Conservation (phyloP, 1,140 invertebrate genomes). For the Platyscapa corneri region DNA sequence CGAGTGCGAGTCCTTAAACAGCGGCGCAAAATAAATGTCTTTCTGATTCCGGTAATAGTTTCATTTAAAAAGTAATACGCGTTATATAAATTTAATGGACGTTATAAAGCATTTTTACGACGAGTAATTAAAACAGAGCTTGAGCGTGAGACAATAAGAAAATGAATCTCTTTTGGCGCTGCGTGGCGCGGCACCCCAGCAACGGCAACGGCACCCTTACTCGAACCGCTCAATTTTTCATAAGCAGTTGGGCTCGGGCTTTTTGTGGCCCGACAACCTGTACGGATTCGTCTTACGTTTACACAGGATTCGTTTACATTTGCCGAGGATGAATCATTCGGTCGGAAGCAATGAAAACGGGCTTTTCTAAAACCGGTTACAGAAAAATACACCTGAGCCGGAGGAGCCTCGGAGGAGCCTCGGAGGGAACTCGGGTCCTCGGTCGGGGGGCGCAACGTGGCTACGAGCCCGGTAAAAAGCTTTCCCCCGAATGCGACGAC, state of each 20-base stretch:
- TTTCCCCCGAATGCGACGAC: not conserved
- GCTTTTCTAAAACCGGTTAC: slow-evolving; percentile 33
- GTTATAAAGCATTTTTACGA: slow-evolving; percentile 12
- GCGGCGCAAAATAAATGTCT: not conserved
- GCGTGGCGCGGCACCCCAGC: no score
- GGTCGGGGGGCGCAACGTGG: no score
- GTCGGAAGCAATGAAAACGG: not conserved
- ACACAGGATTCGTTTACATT: slow-evolving; percentile 14
- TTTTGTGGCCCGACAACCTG: not conserved
- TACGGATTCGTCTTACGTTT: not conserved
- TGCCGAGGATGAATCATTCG: slow-evolving; percentile 28
- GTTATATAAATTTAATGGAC: slow-evolving; percentile 27
- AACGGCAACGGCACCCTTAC: not conserved
- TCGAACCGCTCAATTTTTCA: not conserved
- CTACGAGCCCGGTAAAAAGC: no score
- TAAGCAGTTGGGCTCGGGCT: not conserved
- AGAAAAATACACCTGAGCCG: slow-evolving; percentile 13
- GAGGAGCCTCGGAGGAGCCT: no score
- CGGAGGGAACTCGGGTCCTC: no score
- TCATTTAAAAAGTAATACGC: not conserved
- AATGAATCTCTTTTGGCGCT: not conserved
- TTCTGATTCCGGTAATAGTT: not conserved
- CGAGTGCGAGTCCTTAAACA: not conserved
- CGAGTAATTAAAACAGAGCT: slow-evolving; percentile 14
- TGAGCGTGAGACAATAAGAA: slow-evolving; percentile 18